Percentiles rank a stretch among this genome's conserved stretches.
phyloP scores from a whole-genome alignment of 2,113 vertebrate species.

The Pygathrix nemaeus region DNA sequence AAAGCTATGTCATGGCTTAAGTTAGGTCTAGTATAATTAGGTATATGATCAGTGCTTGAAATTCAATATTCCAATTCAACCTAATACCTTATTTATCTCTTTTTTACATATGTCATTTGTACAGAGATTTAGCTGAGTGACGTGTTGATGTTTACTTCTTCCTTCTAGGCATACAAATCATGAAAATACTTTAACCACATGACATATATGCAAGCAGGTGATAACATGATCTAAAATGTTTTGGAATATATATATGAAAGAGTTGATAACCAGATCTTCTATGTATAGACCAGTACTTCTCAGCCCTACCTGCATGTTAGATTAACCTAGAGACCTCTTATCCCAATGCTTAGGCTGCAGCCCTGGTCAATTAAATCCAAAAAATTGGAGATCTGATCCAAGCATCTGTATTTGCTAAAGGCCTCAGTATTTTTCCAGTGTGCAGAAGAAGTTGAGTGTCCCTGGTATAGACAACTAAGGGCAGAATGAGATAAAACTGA shows the following conservation, averaged over 20 bases:
- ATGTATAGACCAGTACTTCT: neutral
- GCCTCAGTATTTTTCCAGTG: neutral
- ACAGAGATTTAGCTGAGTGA: slow-evolving; percentile 23
- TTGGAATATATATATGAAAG: neutral
- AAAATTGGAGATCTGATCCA: neutral
- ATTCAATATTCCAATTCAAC: slow-evolving; percentile 33
- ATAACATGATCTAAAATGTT: slow-evolving; percentile 7
- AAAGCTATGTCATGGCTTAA: slow-evolving; percentile 2
- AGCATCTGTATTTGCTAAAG: neutral
- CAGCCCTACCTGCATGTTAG: neutral
- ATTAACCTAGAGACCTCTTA: neutral
- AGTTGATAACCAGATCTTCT: neutral
- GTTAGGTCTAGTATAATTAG: slow-evolving; percentile 50
- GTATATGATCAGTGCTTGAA: slow-evolving; percentile 40
- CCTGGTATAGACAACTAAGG: neutral
- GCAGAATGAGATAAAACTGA: neutral
- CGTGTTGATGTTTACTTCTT: neutral
- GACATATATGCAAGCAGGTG: neutral
- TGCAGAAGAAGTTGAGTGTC: neutral
- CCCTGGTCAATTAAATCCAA: neutral
- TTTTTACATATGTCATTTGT: neutral
- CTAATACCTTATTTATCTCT: slow-evolving; percentile 8
- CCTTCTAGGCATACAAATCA: neutral
- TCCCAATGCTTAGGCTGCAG: no score
- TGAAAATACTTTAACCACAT: slow-evolving; percentile 4